Percentiles rank a stretch among this genome's conserved stretches.
Conservation (phyloP, 2,888 invertebrate genomes). For the Polyommatus icarus region DNA sequence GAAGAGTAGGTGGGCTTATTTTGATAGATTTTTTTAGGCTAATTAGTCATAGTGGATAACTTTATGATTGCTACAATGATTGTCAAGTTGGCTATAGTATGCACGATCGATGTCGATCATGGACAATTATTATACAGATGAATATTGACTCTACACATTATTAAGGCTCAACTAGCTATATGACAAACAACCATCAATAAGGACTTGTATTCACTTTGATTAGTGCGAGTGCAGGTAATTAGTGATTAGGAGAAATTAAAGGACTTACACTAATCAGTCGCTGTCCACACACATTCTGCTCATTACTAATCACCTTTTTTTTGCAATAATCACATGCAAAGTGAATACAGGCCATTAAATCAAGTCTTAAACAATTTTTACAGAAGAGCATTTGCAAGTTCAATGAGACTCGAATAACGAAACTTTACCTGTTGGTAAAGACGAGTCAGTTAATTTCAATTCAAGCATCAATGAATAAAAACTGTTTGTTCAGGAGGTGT, state of each 20-base stretch:
- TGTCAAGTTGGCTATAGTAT: too few species aligned
- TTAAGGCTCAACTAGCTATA: too few species aligned
- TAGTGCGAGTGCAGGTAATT: too few species aligned
- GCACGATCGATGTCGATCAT: too few species aligned
- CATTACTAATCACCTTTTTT: too few species aligned
- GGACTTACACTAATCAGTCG: too few species aligned
- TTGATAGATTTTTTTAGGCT: background rate
- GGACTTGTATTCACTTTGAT: too few species aligned
- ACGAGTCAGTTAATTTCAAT: conserved; percentile 50
- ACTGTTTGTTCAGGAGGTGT: conserved; percentile 69
- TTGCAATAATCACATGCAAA: too few species aligned
- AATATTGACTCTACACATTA: too few species aligned
- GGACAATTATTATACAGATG: too few species aligned
- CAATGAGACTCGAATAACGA: conserved; percentile 31
- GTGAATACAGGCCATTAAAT: background rate
- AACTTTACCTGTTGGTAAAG: conserved; percentile 40
- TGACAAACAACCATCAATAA: background rate
- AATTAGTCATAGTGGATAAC: too few species aligned
- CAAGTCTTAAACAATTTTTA: background rate
- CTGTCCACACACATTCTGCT: background rate
- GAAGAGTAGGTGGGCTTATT: background rate
- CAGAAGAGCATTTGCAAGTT: background rate
- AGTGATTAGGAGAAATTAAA: too few species aligned
- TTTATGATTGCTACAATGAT: background rate
- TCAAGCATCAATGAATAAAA: conserved; percentile 57